Evolutionary conservation across 1,140 invertebrate genomes (phyloP).

Genomic region (Diabrotica virgifera): DNA sequence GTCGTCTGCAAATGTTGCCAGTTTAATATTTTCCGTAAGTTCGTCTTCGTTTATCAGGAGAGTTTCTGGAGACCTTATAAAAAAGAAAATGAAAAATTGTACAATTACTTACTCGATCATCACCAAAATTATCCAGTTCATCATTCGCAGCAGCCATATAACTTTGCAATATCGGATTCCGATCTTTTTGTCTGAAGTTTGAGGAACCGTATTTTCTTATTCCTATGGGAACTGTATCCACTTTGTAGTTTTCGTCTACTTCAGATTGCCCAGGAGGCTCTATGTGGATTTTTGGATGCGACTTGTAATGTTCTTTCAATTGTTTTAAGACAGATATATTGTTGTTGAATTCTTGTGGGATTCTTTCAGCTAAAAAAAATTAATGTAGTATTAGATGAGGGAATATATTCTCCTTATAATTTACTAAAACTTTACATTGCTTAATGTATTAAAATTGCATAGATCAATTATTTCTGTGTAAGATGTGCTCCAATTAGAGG

Average conservation of each 20-base stretch:
- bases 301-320: constrained; percentile 45
- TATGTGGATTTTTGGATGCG: constrained; percentile 34
- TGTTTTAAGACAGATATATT: constrained; percentile 47
- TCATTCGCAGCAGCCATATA: constrained; percentile 18
- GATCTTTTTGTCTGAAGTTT: constrained; percentile 41
- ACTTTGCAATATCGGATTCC: constrained; percentile 32
- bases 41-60: too few species aligned
- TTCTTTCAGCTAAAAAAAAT: constrained; percentile 46
- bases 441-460: too few species aligned
- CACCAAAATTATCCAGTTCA: not conserved
- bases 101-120: not conserved
- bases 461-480: too few species aligned
- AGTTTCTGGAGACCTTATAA: not conserved
- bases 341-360: constrained; percentile 50
- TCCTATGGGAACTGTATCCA: constrained; percentile 24
- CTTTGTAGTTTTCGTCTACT: constrained; percentile 32
- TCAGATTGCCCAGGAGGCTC: constrained; percentile 28
- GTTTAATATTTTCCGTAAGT: too few species aligned
- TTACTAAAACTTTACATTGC: too few species aligned
- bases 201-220: constrained; percentile 39
- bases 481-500: too few species aligned
- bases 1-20: too few species aligned
- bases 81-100: too few species aligned
- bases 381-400: too few species aligned
- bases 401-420: too few species aligned